A percentile compares a stretch with the other conserved stretches of the same genome.
Evolutionary conservation across 1,140 invertebrate species (phyloP).

Genomic region (Melanaphis sacchari): DNA sequence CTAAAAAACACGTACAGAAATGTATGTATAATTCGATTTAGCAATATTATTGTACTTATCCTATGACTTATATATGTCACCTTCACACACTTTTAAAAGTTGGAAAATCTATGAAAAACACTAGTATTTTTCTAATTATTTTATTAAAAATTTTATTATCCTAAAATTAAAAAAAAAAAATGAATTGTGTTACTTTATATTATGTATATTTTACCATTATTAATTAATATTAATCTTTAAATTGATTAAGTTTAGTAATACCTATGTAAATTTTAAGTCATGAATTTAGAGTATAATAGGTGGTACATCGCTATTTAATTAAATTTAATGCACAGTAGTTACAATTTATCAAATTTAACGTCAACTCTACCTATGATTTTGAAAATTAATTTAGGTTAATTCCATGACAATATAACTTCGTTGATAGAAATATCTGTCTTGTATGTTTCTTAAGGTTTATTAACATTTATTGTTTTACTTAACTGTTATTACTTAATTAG

Average conservation of each 20-base stretch:
- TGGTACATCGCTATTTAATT: background rate
- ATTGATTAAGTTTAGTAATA: background rate
- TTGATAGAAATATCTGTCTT: background rate
- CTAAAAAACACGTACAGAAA: too few relatives aligned
- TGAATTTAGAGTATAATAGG: background rate
- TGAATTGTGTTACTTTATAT: background rate
- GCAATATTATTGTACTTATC: background rate
- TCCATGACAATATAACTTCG: background rate
- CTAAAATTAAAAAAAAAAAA: background rate
- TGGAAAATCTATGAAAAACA: background rate
- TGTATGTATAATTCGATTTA: background rate
- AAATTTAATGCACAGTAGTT: background rate
- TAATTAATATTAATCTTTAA: background rate
- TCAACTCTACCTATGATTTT: background rate
- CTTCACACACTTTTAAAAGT: background rate
- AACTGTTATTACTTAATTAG: background rate
- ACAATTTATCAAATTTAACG: background rate
- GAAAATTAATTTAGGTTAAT: background rate
- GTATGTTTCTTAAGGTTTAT: background rate
- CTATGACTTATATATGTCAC: background rate
- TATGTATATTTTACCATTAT: background rate
- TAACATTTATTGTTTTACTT: background rate
- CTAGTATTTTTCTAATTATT: background rate
- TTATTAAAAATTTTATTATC: background rate
- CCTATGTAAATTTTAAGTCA: background rate